Conservation (phyloP, 2,797 vertebrate genomes). For the Antennarius maculatus region DNA sequence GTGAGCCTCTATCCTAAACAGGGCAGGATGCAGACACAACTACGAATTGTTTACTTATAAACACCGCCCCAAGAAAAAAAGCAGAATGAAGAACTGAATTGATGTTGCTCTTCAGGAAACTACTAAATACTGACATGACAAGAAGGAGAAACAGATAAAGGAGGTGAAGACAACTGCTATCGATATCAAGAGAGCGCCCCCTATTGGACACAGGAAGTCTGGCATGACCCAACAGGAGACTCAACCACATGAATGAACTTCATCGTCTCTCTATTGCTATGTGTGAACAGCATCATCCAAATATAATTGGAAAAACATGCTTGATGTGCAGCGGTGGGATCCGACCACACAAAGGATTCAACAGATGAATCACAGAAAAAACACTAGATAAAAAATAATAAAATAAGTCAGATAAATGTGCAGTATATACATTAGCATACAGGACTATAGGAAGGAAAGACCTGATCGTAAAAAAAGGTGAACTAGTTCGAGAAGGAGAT, state of each 20-base stretch:
- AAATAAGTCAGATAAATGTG: background rate
- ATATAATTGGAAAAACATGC: background rate
- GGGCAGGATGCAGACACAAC: slow-evolving; percentile 24
- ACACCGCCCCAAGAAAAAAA: too few species aligned
- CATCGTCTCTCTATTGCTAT: slow-evolving; percentile 19
- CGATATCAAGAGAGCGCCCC: slow-evolving; percentile 22
- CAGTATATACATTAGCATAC: background rate
- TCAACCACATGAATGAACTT: slow-evolving; percentile 2
- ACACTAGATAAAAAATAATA: background rate
- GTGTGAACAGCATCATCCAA: background rate
- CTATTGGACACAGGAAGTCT: slow-evolving; percentile 51
- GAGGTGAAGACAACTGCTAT: too few species aligned
- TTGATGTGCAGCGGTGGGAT: background rate
- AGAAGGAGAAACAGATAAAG: background rate
- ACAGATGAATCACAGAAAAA: background rate
- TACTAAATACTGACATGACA: slow-evolving; percentile 3
- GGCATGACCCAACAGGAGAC: slow-evolving; percentile 25
- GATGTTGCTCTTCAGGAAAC: slow-evolving; percentile 27
- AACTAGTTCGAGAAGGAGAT: background rate
- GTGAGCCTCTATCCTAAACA: slow-evolving; percentile 25
- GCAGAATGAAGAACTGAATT: background rate
- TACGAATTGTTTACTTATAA: too few species aligned
- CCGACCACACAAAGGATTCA: background rate
- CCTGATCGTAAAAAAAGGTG: background rate
- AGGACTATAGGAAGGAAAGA: background rate